Base-by-base conservation (phyloP, 1,140 invertebrate species). In the Heliconius nattereri region DNA sequence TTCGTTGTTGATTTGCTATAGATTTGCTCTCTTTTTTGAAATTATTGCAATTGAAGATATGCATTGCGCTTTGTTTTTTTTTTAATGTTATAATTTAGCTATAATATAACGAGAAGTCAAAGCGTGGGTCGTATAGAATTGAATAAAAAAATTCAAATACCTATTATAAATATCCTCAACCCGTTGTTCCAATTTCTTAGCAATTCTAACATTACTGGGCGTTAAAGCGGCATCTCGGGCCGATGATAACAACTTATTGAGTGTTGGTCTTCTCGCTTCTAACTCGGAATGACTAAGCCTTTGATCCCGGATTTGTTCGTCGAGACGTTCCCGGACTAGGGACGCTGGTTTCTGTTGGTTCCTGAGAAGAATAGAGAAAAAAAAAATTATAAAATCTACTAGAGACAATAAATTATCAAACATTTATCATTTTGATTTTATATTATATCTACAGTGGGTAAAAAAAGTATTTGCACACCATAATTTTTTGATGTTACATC, bases 111-210 rank as follows among this genome's bases (percentile, higher is more conserved):
- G 13, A 45, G 3, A 16, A 45, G 3, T 16, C 5, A 45, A 45
- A 45, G 11, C 13, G 13, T 16, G 40, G 5, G 13, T 45, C 16
- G 40, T 45, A 45, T 45, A 13, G 40, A 0, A 16, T 45, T 9
- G 7, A 74, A 45, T 37, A 45, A 73, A n/a, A 37, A 20, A 23
- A 13, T 32, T 26, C 9, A 71, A 71, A 19, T 71, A 95, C 94
- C 90, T 95, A 32, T 92, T 94, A 78, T 97, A 97, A 20, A 99
- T 97, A 89, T 99, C 98, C 78, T 97, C 96, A 23, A 99, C 94
- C 85, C 98, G 98, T 37, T 96, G 96, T 91, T 99, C 98, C 60
- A 99, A 97, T 85, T 98, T 97, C 94, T 98, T 98, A 9, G 98
- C 98, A 71, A 98, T 96, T 71, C 98, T 95, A 0, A 97, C 96